Base-by-base conservation (phyloP, 2,888 invertebrate genomes). In the Drosophila ezoana region DNA sequence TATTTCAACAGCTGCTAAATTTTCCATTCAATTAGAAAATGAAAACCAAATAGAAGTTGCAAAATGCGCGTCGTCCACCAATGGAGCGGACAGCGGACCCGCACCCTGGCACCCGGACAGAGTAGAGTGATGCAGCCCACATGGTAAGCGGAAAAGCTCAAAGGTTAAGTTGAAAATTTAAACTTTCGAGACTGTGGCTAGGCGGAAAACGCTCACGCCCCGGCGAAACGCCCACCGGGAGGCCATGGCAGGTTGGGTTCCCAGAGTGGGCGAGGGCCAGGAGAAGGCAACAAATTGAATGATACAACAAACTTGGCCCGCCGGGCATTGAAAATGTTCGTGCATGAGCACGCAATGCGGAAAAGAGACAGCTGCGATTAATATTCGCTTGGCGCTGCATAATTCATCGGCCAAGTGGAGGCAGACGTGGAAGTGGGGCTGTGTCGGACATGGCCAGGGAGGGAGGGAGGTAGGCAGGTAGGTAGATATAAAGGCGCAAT, bases 11-110 rank as follows among this genome's bases (percentile, higher is more conserved):
- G 85, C 88, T 85, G 85, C 47, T 75, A 59, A 72, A 48, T 73
- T 88, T 88, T 86, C 88, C 88, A 86, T 80, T 85, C 85, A 85
- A 85, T 85, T 88, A 85, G 75, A 64, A 66, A 83, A 76, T 75
- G 75, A 86, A 88, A 85, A 88, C 69, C 81, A 86, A 88, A 85
- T 72, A 86, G 81, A 80, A 67, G 66, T 87, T 77, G 53, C 66
- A 51, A 60, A 64, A 60, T 52, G 52, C 60, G 16, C 56, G 40
- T 32, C 28, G 56, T 40, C 47, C 28, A n/a, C 43, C 58, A 67
- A 51, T 49, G 41, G 44, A 28, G 16, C 41, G 16, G 48, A 16
- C 33, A 9, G 32, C 35, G 9, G 35, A 20, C 18, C 52, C 52
- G 52, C 52, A 11, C 52, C 52, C 52, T 52, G 28, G 28, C 20